phyloP scores from a whole-genome alignment of 2,888 invertebrate genomes.

The Athalia cordata region DNA sequence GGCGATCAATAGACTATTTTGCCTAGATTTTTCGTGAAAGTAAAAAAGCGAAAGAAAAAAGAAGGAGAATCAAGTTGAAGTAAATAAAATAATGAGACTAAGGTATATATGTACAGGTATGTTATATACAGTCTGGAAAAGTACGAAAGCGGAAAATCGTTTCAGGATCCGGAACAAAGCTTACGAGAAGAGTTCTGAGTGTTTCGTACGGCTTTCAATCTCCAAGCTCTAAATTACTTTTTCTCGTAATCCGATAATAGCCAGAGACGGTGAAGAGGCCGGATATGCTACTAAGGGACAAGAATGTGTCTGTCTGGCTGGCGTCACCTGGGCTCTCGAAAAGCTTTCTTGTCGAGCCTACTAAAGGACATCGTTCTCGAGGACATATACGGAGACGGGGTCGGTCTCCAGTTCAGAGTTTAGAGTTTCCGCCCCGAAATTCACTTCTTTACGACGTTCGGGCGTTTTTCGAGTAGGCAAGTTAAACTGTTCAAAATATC shows the following conservation, averaged over 20 bases:
- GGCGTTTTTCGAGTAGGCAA: conserved; percentile 9
- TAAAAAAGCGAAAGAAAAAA: not conserved
- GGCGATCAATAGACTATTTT: too few species aligned
- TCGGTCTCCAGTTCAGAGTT: not conserved
- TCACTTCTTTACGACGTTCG: conserved; percentile 11
- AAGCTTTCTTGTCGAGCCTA: conserved; percentile 38
- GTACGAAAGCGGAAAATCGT: conserved; percentile 38
- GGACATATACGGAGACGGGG: not conserved
- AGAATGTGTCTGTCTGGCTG: conserved; percentile 26
- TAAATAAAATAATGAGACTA: conserved; percentile 40
- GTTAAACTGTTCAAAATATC: conserved; percentile 29
- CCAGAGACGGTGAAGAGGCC: conserved; percentile 23
- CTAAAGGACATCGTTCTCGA: conserved; percentile 17
- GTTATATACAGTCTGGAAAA: conserved; percentile 13
- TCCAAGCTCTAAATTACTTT: conserved; percentile 54
- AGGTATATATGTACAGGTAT: not conserved
- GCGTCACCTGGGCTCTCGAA: conserved; percentile 26
- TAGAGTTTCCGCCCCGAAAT: conserved; percentile 16
- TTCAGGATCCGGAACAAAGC: conserved; percentile 39
- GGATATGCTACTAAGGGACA: conserved; percentile 23
- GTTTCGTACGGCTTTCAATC: conserved; percentile 48
- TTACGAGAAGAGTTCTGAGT: conserved; percentile 31
- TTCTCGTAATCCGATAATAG: conserved; percentile 49
- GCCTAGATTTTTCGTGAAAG: too few species aligned
- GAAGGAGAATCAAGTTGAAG: not conserved